Evolutionary conservation across 2,113 vertebrate species (phyloP).

Genomic region (Nothoprocta pentlandii): DNA sequence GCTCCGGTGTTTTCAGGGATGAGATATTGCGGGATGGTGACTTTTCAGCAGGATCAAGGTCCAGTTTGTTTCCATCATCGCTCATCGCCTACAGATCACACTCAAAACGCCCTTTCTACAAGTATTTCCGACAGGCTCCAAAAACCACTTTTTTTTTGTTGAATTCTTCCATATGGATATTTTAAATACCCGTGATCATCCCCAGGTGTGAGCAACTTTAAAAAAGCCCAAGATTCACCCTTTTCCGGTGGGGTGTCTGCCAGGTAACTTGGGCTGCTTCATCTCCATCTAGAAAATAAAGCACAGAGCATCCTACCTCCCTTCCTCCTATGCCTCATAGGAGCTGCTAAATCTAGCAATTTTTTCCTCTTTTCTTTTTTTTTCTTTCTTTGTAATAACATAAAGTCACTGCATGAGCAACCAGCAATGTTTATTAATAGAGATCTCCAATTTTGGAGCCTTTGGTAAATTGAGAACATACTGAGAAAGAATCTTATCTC

Average conservation of each 20-base stretch:
- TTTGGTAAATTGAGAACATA: slow-evolving; percentile 74
- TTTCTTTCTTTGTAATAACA: not conserved
- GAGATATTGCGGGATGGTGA: not conserved
- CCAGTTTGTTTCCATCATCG: not conserved
- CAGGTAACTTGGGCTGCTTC: not conserved
- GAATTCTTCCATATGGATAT: not conserved
- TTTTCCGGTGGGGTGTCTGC: not conserved
- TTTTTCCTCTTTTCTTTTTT: not conserved
- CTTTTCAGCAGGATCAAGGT: not conserved
- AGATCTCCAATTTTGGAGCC: slow-evolving; percentile 69
- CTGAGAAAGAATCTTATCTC: slow-evolving; percentile 72
- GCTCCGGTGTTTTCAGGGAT: rapidly evolving
- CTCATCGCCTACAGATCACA: rapidly evolving
- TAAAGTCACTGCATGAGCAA: slow-evolving; percentile 29
- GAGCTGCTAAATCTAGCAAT: not conserved
- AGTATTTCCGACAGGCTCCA: not conserved
- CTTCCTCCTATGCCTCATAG: not conserved
- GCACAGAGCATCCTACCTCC: not conserved
- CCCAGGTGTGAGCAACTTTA: rapidly evolving
- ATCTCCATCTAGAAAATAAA: not conserved
- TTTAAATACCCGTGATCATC: not conserved
- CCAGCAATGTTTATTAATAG: slow-evolving; percentile 70
- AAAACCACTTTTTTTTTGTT: not conserved
- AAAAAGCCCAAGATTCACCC: not conserved
- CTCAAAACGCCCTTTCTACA: rapidly evolving